These are phyloP conservation scores for Phymastichus coffea DNA, from an alignment of 1,140 invertebrate genomes.

Conservation along the genomic window DNA sequence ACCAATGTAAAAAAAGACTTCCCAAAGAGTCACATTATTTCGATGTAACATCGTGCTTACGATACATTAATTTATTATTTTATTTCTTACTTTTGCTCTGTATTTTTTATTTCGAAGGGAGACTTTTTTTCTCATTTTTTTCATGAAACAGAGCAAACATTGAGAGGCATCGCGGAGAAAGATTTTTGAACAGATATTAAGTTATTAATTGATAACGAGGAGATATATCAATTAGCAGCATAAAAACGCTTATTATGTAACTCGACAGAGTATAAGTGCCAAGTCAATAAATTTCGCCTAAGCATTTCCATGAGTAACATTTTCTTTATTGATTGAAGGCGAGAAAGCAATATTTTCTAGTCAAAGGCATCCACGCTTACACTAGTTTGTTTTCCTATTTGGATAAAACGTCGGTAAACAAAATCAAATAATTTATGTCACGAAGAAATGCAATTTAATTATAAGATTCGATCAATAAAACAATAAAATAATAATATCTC, in stretches of 20 bases:
- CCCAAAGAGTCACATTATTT: neutral
- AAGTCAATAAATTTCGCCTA: constrained; percentile 17
- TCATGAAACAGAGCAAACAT: neutral
- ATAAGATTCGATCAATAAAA: constrained; percentile 9
- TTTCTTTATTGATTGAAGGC: neutral
- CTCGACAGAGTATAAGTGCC: neutral
- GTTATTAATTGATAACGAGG: constrained; percentile 10
- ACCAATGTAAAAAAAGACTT: neutral
- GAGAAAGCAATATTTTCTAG: constrained; percentile 14
- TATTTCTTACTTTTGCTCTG: neutral
- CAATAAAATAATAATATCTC: constrained; percentile 18
- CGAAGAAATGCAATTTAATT: constrained; percentile 11
- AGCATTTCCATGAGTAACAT: constrained; percentile 18
- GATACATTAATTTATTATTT: neutral
- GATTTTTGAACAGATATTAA: neutral
- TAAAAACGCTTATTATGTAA: constrained; percentile 5
- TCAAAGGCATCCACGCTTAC: constrained; percentile 6
- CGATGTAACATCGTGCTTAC: neutral
- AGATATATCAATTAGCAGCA: constrained; percentile 4
- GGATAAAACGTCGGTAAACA: neutral
- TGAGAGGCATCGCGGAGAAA: neutral
- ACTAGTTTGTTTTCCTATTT: neutral
- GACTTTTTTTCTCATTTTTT: neutral
- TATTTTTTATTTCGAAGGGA: constrained; percentile 11
- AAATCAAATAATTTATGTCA: neutral